Evolutionary conservation across 2,113 vertebrate species (phyloP).

Genomic region (Microcebus tavaratra): DNA sequence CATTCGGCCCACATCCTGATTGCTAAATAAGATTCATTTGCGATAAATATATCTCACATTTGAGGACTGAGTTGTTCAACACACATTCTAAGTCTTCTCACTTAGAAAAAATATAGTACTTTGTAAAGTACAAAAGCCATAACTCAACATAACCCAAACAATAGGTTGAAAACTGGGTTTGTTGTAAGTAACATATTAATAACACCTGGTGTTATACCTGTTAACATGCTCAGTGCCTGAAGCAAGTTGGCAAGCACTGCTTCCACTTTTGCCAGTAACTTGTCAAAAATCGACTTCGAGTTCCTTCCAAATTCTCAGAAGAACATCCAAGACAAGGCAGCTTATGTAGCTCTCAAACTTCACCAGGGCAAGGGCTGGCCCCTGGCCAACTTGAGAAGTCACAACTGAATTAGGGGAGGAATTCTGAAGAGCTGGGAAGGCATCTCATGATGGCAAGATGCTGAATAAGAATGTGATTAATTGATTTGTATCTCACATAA

Average conservation of each 20-base stretch:
- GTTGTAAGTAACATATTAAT: constrained; percentile 59
- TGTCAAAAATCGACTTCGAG: constrained; percentile 67
- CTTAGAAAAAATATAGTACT: neutral
- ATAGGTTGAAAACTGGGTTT: constrained; percentile 44
- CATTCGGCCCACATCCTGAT: neutral
- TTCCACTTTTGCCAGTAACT: constrained; percentile 70
- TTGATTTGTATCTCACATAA: neutral
- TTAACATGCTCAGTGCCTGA: constrained; percentile 56
- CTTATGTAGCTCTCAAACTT: neutral
- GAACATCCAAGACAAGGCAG: constrained; percentile 45
- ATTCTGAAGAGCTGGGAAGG: neutral
- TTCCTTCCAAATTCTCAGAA: constrained; percentile 67
- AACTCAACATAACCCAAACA: neutral
- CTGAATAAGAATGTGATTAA: constrained; percentile 19
- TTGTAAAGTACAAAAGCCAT: neutral
- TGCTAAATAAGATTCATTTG: neutral
- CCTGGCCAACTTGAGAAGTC: constrained; percentile 26
- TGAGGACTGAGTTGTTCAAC: neutral
- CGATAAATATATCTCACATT: neutral
- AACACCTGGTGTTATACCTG: constrained; percentile 54
- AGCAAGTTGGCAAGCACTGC: constrained; percentile 53
- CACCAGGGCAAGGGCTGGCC: constrained; percentile 45
- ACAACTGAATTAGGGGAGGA: constrained; percentile 40
- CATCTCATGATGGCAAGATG: neutral
- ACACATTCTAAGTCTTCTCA: neutral